Percentiles rank a stretch among this genome's conserved stretches.
These are phyloP conservation scores for Nixonia krombeini DNA, from an alignment of 1,140 invertebrate genomes.

Conservation along the genomic window DNA sequence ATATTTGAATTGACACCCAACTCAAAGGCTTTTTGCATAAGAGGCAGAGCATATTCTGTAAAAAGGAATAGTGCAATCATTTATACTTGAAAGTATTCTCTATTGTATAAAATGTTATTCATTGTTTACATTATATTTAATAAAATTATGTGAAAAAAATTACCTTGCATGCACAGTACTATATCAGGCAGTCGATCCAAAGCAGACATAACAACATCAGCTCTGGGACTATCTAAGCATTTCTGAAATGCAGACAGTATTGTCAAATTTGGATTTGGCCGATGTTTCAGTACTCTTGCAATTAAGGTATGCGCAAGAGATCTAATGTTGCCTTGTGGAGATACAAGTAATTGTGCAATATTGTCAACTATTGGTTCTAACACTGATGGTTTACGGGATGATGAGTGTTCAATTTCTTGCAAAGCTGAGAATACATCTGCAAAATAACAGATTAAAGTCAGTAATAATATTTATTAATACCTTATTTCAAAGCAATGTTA, in stretches of 20 bases:
- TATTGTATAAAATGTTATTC: no score
- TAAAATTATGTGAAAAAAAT: slow-evolving; percentile 19
- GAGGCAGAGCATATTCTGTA: slow-evolving; percentile 83
- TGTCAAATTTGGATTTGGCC: slow-evolving; percentile 73
- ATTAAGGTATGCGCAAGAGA: slow-evolving; percentile 77
- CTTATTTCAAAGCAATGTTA: no score
- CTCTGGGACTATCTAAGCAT: slow-evolving; percentile 83
- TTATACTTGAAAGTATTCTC: no score
- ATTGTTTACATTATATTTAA: slow-evolving; percentile 1
- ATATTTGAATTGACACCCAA: slow-evolving; percentile 85
- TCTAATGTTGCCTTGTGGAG: slow-evolving; percentile 76
- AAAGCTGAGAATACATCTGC: slow-evolving; percentile 77
- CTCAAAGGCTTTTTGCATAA: slow-evolving; percentile 86
- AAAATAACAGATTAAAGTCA: slow-evolving; percentile 47
- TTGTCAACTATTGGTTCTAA: slow-evolving; percentile 78
- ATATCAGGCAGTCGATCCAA: slow-evolving; percentile 89
- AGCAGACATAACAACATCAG: slow-evolving; percentile 83
- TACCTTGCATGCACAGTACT: slow-evolving; percentile 83
- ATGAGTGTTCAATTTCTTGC: slow-evolving; percentile 81
- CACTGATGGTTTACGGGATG: slow-evolving; percentile 77
- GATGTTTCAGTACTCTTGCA: slow-evolving; percentile 77
- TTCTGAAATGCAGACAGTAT: slow-evolving; percentile 84
- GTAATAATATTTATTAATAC: no score
- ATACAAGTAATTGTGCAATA: slow-evolving; percentile 75
- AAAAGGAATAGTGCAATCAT: no score